These are phyloP conservation scores for Corvus moneduloides DNA, from an alignment of 2,113 vertebrate genomes.

Conservation along the genomic window DNA sequence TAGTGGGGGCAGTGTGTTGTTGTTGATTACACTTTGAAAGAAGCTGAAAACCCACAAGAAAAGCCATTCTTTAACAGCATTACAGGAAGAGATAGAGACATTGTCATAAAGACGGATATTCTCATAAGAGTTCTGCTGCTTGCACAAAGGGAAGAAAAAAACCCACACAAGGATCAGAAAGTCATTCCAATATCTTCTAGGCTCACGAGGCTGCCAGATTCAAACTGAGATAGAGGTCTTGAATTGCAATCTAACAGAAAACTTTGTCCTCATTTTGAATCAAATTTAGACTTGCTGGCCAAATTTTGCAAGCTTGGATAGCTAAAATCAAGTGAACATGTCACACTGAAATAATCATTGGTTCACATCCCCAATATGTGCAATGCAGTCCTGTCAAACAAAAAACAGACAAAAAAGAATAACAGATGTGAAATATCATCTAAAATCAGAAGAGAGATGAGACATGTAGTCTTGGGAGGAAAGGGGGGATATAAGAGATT, in stretches of 20 bases:
- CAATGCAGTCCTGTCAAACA: not conserved
- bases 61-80: not conserved
- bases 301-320: not conserved
- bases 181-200: not conserved
- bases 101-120: slow-evolving; percentile 22
- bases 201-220: not conserved
- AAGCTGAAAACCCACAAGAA: not conserved
- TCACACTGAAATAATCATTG: not conserved
- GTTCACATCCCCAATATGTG: not conserved
- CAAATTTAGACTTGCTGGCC: not conserved
- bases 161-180: not conserved
- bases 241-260: not conserved
- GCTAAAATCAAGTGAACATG: not conserved
- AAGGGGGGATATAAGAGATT: not conserved
- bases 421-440: not conserved
- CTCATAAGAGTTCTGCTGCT: not conserved
- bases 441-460: not conserved
- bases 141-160: not conserved
- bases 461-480: not conserved
- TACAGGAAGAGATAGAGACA: not conserved
- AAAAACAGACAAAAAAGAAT: not conserved
- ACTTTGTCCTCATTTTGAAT: not conserved
- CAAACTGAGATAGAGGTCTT: not conserved
- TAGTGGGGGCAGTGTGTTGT: not conserved
- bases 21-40: not conserved